A percentile compares a stretch with the other conserved stretches of the same genome.
phyloP scores from a whole-genome alignment of 2,797 vertebrate genomes.

The Limosa lapponica region DNA sequence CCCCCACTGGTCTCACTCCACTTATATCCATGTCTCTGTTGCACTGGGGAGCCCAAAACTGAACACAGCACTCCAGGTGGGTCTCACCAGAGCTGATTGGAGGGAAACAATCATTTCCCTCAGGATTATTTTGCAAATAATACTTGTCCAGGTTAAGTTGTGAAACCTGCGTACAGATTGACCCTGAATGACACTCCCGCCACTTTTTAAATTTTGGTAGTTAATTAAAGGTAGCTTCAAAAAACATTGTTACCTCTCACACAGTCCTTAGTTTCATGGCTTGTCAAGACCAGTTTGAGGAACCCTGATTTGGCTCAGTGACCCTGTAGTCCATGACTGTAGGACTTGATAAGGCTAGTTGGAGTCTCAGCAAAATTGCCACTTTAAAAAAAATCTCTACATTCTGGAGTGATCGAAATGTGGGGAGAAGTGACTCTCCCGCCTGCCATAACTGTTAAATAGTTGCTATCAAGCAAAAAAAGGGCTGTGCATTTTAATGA shows the following conservation, averaged over 20 bases:
- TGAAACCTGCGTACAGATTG: background rate
- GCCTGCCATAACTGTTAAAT: background rate
- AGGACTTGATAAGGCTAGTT: background rate
- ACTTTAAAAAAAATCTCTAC: background rate
- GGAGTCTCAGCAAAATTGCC: background rate
- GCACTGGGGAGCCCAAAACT: background rate
- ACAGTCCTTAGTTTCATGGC: background rate
- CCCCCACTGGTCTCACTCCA: background rate
- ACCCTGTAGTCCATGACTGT: background rate
- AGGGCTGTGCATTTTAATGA: background rate
- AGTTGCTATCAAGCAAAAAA: background rate
- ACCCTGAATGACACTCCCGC: rapidly evolving
- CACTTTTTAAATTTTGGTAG: rapidly evolving
- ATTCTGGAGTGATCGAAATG: background rate
- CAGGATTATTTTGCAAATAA: rapidly evolving
- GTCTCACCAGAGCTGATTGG: background rate
- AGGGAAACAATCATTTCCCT: background rate
- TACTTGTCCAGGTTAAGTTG: background rate
- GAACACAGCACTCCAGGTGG: background rate
- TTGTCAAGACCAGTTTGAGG: background rate
- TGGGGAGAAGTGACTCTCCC: background rate
- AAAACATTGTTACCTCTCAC: background rate
- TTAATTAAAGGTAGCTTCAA: background rate
- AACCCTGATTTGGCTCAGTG: background rate
- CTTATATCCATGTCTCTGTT: background rate